Conservation (phyloP, 2,888 invertebrate species). For the Trimorus sp. region DNA sequence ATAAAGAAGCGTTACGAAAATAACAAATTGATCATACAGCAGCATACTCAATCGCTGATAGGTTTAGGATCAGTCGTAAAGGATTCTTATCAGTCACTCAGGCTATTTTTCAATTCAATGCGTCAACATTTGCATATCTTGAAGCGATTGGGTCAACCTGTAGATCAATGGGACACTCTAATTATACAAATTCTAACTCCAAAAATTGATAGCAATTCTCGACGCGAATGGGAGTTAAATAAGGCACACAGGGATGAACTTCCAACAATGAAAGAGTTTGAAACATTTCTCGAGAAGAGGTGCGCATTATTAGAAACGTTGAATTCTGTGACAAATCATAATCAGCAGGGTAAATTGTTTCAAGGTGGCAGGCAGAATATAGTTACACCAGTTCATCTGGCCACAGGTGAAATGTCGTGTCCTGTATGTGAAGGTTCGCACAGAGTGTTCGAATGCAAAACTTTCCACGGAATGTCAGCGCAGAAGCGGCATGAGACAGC, state of each 20-base stretch:
- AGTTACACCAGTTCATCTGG: background rate
- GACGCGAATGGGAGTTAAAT: slow-evolving; percentile 19
- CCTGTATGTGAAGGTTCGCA: slow-evolving; percentile 1
- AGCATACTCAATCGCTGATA: slow-evolving; percentile 9
- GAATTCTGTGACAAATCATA: background rate
- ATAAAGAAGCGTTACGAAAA: slow-evolving; percentile 51
- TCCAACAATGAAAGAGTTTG: background rate
- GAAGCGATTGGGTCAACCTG: slow-evolving; percentile 17
- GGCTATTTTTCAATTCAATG: slow-evolving; percentile 1
- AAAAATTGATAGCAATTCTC: slow-evolving; percentile 11
- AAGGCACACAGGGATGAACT: slow-evolving; percentile 5
- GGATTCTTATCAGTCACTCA: background rate
- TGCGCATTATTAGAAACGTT: background rate
- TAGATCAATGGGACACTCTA: slow-evolving; percentile 23
- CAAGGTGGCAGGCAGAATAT: background rate
- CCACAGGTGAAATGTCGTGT: background rate
- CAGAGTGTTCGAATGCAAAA: slow-evolving; percentile 14
- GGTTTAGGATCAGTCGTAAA: background rate
- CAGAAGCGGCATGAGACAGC: background rate
- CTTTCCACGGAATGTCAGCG: background rate
- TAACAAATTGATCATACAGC: slow-evolving; percentile 17
- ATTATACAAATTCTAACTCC: slow-evolving; percentile 16
- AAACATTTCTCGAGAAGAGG: background rate
- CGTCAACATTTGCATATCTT: slow-evolving; percentile 7
- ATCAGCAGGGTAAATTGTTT: background rate